Percentiles rank a stretch among this genome's conserved stretches.
These are phyloP conservation scores for Nannospalax galili DNA, from an alignment of 2,113 vertebrate species.

Conservation along the genomic window DNA sequence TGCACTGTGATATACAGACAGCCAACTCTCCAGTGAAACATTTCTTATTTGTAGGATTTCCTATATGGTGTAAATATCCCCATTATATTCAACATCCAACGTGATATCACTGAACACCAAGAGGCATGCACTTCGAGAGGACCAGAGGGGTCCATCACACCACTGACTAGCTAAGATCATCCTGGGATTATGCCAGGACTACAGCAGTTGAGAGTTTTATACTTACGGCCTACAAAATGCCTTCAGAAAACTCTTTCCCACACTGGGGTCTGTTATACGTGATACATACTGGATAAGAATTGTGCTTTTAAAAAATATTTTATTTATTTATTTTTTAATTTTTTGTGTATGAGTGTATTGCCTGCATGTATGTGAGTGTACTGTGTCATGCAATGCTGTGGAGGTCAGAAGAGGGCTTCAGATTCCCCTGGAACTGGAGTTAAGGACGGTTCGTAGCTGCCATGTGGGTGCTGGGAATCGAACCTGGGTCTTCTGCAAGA, in stretches of 20 bases:
- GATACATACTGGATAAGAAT: not conserved
- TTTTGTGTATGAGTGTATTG: too few species aligned
- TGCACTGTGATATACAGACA: not conserved
- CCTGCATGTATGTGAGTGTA: too few species aligned
- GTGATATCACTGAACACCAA: not conserved
- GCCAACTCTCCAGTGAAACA: not conserved
- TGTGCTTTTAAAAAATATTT: not conserved
- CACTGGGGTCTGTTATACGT: not conserved
- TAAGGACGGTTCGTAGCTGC: too few species aligned
- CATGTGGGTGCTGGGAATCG: too few species aligned
- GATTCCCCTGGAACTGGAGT: too few species aligned
- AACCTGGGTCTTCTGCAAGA: too few species aligned
- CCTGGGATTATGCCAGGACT: not conserved
- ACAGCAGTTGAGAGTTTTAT: not conserved
- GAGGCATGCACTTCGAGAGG: fast-evolving
- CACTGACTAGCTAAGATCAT: not conserved
- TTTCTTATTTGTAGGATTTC: not conserved
- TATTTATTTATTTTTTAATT: too few species aligned
- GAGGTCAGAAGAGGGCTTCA: too few species aligned
- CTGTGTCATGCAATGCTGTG: too few species aligned
- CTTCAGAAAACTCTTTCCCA: not conserved
- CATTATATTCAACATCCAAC: not conserved
- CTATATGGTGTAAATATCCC: not conserved
- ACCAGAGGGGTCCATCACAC: not conserved
- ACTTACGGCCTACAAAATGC: not conserved